phyloP scores from a whole-genome alignment of 2,797 vertebrate species.

The Pristis pectinata region DNA sequence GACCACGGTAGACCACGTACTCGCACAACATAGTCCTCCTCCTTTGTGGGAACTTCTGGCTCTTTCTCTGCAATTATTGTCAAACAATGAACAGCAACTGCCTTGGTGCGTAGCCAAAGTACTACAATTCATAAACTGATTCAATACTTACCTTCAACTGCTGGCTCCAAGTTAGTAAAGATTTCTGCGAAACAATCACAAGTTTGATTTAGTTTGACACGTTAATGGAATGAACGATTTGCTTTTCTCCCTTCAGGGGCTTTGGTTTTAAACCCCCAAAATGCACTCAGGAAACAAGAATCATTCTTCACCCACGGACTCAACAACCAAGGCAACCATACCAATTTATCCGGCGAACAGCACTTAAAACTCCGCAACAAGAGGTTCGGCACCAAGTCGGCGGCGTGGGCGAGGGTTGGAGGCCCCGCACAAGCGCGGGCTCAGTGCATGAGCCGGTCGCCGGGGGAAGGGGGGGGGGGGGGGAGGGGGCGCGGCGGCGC shows the following conservation, averaged over 20 bases:
- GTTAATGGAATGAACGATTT: background rate
- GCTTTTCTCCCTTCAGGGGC: background rate
- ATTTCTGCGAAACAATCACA: conserved; percentile 28
- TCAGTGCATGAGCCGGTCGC: too few species aligned
- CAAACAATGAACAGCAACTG: background rate
- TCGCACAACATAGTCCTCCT: conserved; percentile 71
- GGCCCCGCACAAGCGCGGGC: too few species aligned
- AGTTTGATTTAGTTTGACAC: background rate
- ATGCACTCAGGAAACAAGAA: background rate
- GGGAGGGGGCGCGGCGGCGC: background rate
- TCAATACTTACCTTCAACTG: background rate
- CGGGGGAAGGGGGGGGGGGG: background rate
- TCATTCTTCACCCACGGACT: too few species aligned
- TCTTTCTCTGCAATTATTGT: conserved; percentile 34
- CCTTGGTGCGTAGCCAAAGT: background rate
- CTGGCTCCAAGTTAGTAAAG: background rate
- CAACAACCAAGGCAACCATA: too few species aligned
- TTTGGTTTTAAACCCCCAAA: background rate
- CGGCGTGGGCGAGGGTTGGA: too few species aligned
- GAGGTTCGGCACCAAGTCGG: too few species aligned
- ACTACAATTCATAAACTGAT: background rate
- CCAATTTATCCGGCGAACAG: too few species aligned
- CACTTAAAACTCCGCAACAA: too few species aligned
- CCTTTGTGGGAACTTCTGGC: conserved; percentile 62
- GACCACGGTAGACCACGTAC: conserved; percentile 77